A percentile compares a stretch with the other conserved stretches of the same genome.
Conservation (phyloP, 1,140 invertebrate species). For the Ganaspis sp. region DNA sequence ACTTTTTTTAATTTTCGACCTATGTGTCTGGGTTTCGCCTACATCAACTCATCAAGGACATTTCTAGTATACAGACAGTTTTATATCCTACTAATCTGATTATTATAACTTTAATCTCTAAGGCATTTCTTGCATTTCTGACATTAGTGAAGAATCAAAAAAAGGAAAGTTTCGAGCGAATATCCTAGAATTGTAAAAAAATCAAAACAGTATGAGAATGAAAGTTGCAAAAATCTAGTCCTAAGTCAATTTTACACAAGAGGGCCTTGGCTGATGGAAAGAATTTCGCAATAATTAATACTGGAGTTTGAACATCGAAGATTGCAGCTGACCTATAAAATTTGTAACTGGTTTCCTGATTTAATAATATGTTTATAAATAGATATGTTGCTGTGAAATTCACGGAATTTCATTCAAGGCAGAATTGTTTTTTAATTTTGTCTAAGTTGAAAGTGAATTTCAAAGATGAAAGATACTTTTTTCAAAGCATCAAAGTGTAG, state of each 20-base stretch:
- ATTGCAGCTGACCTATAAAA: slow-evolving; percentile 23
- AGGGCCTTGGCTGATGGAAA: slow-evolving; percentile 4
- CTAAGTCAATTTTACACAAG: slow-evolving; percentile 15
- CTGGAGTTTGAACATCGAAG: slow-evolving; percentile 14
- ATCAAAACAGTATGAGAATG: neutral
- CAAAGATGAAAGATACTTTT: no score
- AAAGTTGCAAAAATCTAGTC: slow-evolving; percentile 8
- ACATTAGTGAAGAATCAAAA: no score
- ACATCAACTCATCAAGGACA: neutral
- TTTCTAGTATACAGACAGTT: no score
- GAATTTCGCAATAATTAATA: slow-evolving; percentile 26
- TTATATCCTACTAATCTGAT: neutral
- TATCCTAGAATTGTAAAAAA: neutral
- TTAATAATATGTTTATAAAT: slow-evolving; percentile 23
- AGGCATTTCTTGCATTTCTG: no score
- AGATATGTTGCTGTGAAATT: slow-evolving; percentile 2
- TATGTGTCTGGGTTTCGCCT: neutral
- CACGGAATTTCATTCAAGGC: slow-evolving; percentile 10
- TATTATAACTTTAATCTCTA: neutral
- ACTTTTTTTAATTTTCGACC: neutral
- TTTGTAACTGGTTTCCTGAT: slow-evolving; percentile 22
- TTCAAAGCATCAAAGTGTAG: no score
- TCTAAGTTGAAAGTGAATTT: no score
- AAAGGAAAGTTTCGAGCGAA: neutral
- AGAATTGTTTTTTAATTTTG: neutral